phyloP scores from a whole-genome alignment of 2,888 invertebrate genomes.

The Gasteruption jaculator region DNA sequence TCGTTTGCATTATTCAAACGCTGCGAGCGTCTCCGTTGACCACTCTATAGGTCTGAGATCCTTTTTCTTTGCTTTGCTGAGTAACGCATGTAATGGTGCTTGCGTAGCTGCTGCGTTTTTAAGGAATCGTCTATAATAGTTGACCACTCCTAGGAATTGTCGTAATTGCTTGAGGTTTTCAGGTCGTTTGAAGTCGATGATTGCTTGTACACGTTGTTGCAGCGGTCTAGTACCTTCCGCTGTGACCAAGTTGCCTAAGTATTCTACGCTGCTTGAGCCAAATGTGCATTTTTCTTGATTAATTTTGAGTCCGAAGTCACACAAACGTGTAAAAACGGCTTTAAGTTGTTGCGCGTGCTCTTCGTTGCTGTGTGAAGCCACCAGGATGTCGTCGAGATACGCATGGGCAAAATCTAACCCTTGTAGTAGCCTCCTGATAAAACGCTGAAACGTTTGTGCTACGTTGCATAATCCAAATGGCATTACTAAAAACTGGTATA shows the following conservation, averaged over 20 bases:
- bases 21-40: slow-evolving; percentile 11
- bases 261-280: too few relatives aligned
- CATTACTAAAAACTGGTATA: not conserved
- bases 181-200: not conserved
- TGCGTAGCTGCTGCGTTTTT: slow-evolving; percentile 16
- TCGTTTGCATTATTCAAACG: slow-evolving; percentile 18
- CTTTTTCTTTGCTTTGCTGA: slow-evolving; percentile 12
- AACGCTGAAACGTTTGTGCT: not conserved
- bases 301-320: too few relatives aligned
- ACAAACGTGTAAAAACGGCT: too few relatives aligned
- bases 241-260: not conserved
- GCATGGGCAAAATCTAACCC: slow-evolving; percentile 1
- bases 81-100: slow-evolving; percentile 1
- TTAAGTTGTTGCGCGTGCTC: not conserved
- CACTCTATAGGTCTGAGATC: slow-evolving; percentile 18
- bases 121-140: slow-evolving; percentile 17
- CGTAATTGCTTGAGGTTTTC: slow-evolving; percentile 14
- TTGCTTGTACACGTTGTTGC: not conserved
- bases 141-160: slow-evolving; percentile 25
- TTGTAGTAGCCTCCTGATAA: not conserved
- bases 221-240: not conserved
- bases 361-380: not conserved
- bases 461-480: not conserved
- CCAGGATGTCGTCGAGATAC: not conserved
- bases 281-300: too few relatives aligned